phyloP scores from a whole-genome alignment of 1,140 invertebrate species.

The Nomia melanderi region DNA sequence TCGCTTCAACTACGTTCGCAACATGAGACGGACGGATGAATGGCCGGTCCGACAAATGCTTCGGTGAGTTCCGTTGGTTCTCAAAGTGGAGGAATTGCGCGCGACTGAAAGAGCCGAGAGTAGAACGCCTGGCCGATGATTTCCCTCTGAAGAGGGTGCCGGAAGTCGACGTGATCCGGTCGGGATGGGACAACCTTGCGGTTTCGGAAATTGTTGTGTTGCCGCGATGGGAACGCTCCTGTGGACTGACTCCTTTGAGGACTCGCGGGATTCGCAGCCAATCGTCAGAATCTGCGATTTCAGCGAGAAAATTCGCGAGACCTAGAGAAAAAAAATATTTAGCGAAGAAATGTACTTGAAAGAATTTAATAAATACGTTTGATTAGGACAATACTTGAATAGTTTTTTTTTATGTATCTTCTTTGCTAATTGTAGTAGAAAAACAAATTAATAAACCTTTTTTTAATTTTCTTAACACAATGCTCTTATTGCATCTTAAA shows the following conservation, averaged over 20 bases:
- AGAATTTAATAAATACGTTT: no score
- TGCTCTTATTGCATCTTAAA: no score
- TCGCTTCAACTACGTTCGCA: conserved; percentile 16
- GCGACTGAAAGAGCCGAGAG: conserved; percentile 30
- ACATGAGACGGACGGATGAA: conserved; percentile 50
- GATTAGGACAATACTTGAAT: no score
- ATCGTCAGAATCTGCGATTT: no score
- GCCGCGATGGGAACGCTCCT: neutral
- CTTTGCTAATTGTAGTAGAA: no score
- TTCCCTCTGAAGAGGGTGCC: neutral
- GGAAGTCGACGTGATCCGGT: neutral
- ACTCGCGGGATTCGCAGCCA: neutral
- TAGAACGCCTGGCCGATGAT: conserved; percentile 1
- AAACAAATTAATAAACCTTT: no score
- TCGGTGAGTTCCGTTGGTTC: conserved; percentile 39
- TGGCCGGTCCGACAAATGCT: conserved; percentile 56
- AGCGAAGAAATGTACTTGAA: no score
- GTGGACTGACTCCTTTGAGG: neutral
- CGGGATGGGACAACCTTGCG: neutral
- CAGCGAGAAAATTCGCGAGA: no score
- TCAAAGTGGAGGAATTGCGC: conserved; percentile 40
- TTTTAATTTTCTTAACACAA: no score
- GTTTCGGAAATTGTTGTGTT: neutral
- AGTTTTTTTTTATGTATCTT: no score
- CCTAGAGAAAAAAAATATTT: no score